phyloP scores from a whole-genome alignment of 2,888 invertebrate species.

The Dryobotodes eremita region DNA sequence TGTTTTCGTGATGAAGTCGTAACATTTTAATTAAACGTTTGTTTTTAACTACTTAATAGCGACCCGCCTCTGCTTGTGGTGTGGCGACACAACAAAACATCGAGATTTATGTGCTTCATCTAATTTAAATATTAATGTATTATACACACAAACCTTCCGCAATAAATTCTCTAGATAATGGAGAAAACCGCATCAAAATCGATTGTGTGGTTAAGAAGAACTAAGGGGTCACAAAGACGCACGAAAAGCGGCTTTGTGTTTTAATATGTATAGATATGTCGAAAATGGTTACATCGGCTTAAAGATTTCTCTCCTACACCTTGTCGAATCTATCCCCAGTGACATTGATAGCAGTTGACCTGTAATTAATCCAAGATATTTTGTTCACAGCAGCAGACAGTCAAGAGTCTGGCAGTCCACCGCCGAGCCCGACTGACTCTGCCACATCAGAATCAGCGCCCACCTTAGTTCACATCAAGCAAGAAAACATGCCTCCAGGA shows the following conservation, averaged over 20 bases:
- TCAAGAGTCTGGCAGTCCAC: slow-evolving; percentile 88
- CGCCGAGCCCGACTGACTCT: slow-evolving; percentile 87
- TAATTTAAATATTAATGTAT: not conserved
- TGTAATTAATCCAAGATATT: slow-evolving; percentile 47
- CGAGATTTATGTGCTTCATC: not conserved
- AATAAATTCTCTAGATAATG: too few relatives aligned
- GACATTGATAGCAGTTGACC: too few relatives aligned
- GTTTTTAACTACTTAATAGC: too few relatives aligned
- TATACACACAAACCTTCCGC: not conserved
- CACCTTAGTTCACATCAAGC: slow-evolving; percentile 89
- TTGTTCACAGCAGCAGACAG: slow-evolving; percentile 88
- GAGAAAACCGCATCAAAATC: not conserved
- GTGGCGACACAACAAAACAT: not conserved
- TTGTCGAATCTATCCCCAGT: too few relatives aligned
- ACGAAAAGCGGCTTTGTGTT: not conserved
- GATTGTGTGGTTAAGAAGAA: not conserved
- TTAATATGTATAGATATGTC: not conserved
- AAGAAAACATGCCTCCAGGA: slow-evolving; percentile 88
- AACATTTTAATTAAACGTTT: not conserved
- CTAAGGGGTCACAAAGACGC: not conserved
- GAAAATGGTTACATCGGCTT: not conserved
- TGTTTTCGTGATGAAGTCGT: not conserved
- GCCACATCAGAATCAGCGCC: slow-evolving; percentile 87
- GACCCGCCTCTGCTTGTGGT: not conserved
- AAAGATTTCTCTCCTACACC: not conserved